Evolutionary conservation across 2,113 vertebrate genomes (phyloP), one percentile per base, ranked within the genome.

Genomic region (Ranitomeya imitator): DNA sequence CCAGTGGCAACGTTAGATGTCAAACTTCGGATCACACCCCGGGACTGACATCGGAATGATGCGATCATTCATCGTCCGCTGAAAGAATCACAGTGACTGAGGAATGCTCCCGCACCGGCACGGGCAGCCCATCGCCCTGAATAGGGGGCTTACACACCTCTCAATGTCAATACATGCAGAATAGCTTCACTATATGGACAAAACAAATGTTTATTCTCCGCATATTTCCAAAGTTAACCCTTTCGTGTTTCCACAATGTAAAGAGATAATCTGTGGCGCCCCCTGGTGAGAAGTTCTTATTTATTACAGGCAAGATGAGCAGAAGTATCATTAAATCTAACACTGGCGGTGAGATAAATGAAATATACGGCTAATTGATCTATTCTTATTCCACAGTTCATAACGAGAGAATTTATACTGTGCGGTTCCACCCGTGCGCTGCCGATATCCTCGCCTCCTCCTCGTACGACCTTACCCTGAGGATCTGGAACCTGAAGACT

Each of bases 361-460:
- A 8, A 10, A 26, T 51, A 37, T 15, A 37, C 37, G 21, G 45
- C 19, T 21, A 51, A 80, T 80, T 80, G n/a, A 80, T 21, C 0
- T 67, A 23, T 60, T 7, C 45, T 78, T 52, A 18, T 65, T 54
- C 90, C 31, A 0, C 79, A 96, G 98, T 97, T 69, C 98, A 99
- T 93, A 97, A 95, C 0, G 98, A 99, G 92, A 99, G 99, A 93
- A 98, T 99, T 91, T 99, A 99, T 93, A 97, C 98, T 61, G 92
- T 99, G 89, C 94, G 93, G 87, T 99, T 97, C 91, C 98, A 99
- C 91, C 98, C 98, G 0, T 7, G 94, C 92, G 98, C 97, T 0
- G 94, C 95, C 0, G 91, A 97, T 3, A 83, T 99, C 69, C 92
- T 99, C 88, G 97, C 94, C 4, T 99, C 98, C 31, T 98, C 98